Evolutionary conservation across 2,113 vertebrate species (phyloP), one percentile per base, ranked within the genome.

Genomic region (Bambusicola thoracicus): DNA sequence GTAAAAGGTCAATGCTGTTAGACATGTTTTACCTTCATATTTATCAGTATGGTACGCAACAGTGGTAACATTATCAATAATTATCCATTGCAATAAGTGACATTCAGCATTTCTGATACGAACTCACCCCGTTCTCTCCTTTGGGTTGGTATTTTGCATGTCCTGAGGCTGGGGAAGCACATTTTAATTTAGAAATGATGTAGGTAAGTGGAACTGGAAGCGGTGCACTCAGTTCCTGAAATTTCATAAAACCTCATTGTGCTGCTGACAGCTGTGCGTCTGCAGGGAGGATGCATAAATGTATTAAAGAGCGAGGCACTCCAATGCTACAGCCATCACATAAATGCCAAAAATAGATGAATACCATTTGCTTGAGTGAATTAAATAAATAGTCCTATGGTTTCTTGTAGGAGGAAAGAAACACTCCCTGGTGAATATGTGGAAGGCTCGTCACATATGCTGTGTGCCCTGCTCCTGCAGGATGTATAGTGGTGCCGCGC

Each of bases 21-120:
- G 0, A 13, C 2, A 3, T 11, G 6, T 56, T 82, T 76, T 49
- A 25, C 17, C n/a, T 66, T 0, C 40, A 11, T 55, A 11, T 82
- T 74, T 83, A 40, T 59, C 13, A 59, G 69, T 25, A 5, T 24
- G 4, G 13, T 86, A 53, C 46, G 38, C 59, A 27, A 30, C 38
- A 49, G 5, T 5, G 58, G 22, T 40, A 19, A n/a, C 20, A 14
- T 32, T 25, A 61, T 63, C 53, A 63, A 2, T 58, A 70, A 22
- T 41, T 43, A 16, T 29, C 34, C n/a, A 6, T n/a, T 41, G 53
- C n/a, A 49, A 21, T 32, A n/a, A 62, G 36, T 8, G 9, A 3
- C 25, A 22, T 55, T 80, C 36, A 85, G 48, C 13, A 38, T 8
- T 58, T 94, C 3, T 25, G 30, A 21, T 43, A 13, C 8, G 17